These are phyloP conservation scores for Tromatobia lineatoria DNA, from an alignment of 2,888 invertebrate genomes.

Conservation along the genomic window DNA sequence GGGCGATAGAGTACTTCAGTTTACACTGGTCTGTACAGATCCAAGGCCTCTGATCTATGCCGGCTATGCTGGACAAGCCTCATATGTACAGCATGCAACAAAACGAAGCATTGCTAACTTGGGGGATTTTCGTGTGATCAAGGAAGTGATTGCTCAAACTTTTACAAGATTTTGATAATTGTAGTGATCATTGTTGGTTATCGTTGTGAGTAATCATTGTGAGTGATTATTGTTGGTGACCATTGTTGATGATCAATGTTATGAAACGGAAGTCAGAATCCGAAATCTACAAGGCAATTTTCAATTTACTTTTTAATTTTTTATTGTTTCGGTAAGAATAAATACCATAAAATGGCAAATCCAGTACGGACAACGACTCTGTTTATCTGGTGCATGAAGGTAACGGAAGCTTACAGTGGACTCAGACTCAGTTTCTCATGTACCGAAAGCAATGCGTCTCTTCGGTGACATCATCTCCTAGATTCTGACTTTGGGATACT, in stretches of 20 bases:
- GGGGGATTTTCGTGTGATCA: not conserved
- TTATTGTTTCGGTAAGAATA: too few species aligned
- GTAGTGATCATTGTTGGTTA: not conserved
- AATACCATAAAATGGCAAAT: too few species aligned
- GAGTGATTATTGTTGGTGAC: too few species aligned
- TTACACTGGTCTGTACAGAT: conserved; percentile 8
- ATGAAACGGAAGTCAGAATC: too few species aligned
- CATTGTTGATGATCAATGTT: too few species aligned
- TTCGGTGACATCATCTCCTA: not conserved
- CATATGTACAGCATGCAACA: not conserved
- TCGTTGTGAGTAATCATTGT: too few species aligned
- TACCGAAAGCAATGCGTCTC: not conserved
- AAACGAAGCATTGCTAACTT: not conserved
- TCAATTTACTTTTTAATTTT: too few species aligned
- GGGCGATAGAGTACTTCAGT: conserved; percentile 17
- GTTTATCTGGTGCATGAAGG: not conserved
- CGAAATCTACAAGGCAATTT: too few species aligned
- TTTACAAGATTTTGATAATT: not conserved
- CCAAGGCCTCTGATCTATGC: conserved; percentile 17
- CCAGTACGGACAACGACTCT: too few species aligned
- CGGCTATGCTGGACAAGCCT: not conserved
- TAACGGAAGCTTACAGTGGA: not conserved
- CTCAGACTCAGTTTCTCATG: not conserved
- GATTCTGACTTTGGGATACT: not conserved
- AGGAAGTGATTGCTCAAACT: not conserved